These are phyloP conservation scores for Ovis aries DNA, from an alignment of 2,113 vertebrate species.

Conservation along the genomic window DNA sequence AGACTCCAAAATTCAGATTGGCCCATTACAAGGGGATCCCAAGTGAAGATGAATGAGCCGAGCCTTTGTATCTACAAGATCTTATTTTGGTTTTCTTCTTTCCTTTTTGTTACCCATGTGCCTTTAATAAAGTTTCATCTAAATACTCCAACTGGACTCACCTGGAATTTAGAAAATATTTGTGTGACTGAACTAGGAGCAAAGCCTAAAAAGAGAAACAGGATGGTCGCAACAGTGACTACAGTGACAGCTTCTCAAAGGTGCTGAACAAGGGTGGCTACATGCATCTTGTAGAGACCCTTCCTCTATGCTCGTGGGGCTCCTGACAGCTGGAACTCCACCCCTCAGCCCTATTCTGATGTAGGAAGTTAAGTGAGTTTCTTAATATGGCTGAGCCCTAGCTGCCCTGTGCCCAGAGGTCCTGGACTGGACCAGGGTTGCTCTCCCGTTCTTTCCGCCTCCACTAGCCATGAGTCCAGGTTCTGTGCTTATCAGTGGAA, in stretches of 20 bases:
- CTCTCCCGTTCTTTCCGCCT: neutral
- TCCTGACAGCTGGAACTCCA: neutral
- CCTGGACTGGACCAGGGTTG: neutral
- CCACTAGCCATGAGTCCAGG: neutral
- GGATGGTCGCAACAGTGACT: neutral
- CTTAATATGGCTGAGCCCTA: neutral
- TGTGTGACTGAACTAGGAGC: neutral
- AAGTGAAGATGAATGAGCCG: neutral
- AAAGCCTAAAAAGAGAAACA: neutral
- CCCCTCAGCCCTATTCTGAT: neutral
- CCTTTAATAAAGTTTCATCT: neutral
- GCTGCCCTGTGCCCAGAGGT: neutral
- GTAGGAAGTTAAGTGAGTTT: neutral
- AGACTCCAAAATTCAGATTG: neutral
- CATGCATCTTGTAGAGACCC: neutral
- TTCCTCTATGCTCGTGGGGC: neutral
- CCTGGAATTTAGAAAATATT: neutral
- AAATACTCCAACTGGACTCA: neutral
- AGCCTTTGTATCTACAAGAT: neutral
- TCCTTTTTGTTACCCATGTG: neutral
- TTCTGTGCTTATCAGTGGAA: neutral
- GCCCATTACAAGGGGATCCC: neutral
- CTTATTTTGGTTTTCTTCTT: neutral
- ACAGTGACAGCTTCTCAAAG: neutral
- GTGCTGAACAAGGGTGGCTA: neutral